These are phyloP conservation scores for Oreochromis niloticus DNA, from an alignment of 2,113 vertebrate genomes.

Conservation along the genomic window DNA sequence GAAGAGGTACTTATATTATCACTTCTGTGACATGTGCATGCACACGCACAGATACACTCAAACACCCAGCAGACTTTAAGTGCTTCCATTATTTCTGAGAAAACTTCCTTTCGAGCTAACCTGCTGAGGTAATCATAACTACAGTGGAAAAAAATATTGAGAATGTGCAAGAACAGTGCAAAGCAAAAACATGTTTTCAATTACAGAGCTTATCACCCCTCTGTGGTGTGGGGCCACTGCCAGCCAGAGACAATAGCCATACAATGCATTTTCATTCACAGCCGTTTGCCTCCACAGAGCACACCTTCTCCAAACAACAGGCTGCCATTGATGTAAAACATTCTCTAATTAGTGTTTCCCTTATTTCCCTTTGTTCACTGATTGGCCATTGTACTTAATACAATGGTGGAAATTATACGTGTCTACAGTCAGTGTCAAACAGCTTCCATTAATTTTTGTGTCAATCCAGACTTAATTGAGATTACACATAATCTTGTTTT, in stretches of 20 bases:
- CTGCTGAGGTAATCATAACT: constrained; percentile 10
- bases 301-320: constrained; percentile 17
- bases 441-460: constrained; percentile 9
- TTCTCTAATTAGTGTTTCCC: constrained; percentile 53
- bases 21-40: neutral
- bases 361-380: constrained; percentile 37
- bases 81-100: neutral
- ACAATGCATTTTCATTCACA: constrained; percentile 1
- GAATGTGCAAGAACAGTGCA: neutral
- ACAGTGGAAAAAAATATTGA: constrained; percentile 2
- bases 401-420: constrained; percentile 40
- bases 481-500: neutral
- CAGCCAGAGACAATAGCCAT: constrained; percentile 6
- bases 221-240: neutral
- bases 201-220: constrained; percentile 21
- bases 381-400: constrained; percentile 55
- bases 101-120: neutral
- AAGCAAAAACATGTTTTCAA: constrained; percentile 18
- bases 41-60: neutral
- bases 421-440: constrained; percentile 5
- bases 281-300: neutral
- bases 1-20: neutral
- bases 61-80: neutral
- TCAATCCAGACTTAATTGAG: constrained; percentile 28
- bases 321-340: constrained; percentile 8